Evolutionary conservation across 1,140 invertebrate genomes (phyloP), one percentile per base, ranked within the genome.

Genomic region (Lepidotrigona ventralis): DNA sequence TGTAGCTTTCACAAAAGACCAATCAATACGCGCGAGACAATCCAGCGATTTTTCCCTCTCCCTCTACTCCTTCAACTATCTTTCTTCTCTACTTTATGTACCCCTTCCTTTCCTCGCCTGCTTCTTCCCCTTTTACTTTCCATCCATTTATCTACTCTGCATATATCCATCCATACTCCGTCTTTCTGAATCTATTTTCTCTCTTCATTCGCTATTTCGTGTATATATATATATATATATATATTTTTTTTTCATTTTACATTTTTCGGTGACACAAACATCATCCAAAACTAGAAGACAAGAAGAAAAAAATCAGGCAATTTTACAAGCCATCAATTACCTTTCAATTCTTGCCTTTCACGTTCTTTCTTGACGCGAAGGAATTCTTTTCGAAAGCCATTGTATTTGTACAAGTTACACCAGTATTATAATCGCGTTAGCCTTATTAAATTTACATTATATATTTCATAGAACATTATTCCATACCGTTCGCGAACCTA

Each of bases 11-110:
- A 90, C 86, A 90, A 92, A 91, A 93, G 90, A 92, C 92, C 93
- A 94, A 94, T 94, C 93, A 93, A 94, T 94, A 94, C 87, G 79
- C 89, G 90, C 88, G 86, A 91, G 86, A 86, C 90, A 85, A 93
- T 93, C 90, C 91, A 88, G 85, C 91, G 86, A 93, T 93, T 92
- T 93, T 89, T 91, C 89, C 76, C 60, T 75, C 80, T 77, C 84
- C 78, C 53, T 85, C 68, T 53, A 79, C 69, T 56, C 68, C 71
- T 63, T 71, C 51, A 17, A 64, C 70, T 21, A 15, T 73, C 58
- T 75, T 79, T 78, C 78, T 46, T 70, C 70, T 54, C 53, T 64
- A 70, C 68, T 58, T 46, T 64, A 56, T 39, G 71, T 63, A 26
- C 56, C 21, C 58, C 58, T n/a, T 60, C 23, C 58, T 60, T 15